Base-by-base conservation (phyloP, 2,113 vertebrate species). In the Sylvicapra grimmia region DNA sequence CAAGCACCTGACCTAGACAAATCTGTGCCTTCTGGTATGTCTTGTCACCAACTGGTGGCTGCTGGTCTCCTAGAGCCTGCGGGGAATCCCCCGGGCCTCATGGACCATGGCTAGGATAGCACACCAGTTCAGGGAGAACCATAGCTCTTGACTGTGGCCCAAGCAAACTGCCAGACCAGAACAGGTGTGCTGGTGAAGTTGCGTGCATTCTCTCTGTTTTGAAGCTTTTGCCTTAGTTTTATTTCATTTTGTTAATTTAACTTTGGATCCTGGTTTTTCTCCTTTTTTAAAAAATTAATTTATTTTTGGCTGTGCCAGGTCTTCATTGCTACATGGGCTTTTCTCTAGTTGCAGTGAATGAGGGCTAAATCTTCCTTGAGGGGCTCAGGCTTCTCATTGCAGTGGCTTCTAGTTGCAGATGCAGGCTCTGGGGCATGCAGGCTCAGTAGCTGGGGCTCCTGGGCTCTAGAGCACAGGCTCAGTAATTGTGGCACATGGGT, bases 391-490 rank as follows among this genome's bases (percentile, higher is more conserved):
- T 25, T 77, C 72, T 27, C 23, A 44, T 0, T 77, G 72, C 1
- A 0, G 36, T 4, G 3, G 36, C 36, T 77, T 27, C 36, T 77
- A 4, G 36, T 1, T 77, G 40, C 36, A 44, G 23, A 77, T 0
- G 1, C 23, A 27, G 72, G 72, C 36, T 77, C 72, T 14, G 23
- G 12, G 72, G 72, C 23, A 25, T 27, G 36, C 2, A 44, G 40
- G 72, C 36, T 44, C 40, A 44, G 36, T 8, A 44, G 72, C 23
- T 77, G 72, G 0, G 6, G 72, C 40, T 44, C 23, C 72, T 4
- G 29, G 12, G 23, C 36, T 44, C 72, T 77, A 14, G 40, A 77
- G 36, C 23, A 44, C 11, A 27, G 40, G 23, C 23, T 77, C 40
- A 77, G 72, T 75, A 25, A 44, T 44, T 75, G 72, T 15, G 40